Evolutionary conservation across 2,113 vertebrate species (phyloP), one percentile per base, ranked within the genome.

Genomic region (Clarias gariepinus): DNA sequence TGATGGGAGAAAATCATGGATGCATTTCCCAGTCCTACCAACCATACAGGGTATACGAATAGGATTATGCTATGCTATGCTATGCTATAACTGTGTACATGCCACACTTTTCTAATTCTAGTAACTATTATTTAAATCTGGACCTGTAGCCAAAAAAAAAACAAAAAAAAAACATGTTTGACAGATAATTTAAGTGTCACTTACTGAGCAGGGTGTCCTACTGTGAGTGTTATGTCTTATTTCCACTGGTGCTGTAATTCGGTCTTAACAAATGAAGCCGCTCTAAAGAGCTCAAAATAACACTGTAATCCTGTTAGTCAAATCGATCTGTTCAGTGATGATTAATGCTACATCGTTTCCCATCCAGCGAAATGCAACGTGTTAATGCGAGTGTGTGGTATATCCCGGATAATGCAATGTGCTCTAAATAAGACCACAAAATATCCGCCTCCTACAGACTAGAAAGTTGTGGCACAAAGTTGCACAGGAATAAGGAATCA

Each of bases 291-390:
- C 81, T 61, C 68, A 55, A 41, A 58, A 33, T 68, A 86, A 52
- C 28, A 36, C 58, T 52, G 57, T 83, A 83, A 86, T 86, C 81
- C 84, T 73, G 64, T 89, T 89, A 86, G 84, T 82, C 61, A 55
- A 15, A 76, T 61, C 57, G 57, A 89, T 86, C 55, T 89, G 74
- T 87, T 77, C 30, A 41, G 80, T 63, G n/a, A 57, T 64, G 69
- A 66, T 83, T 87, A 87, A 64, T 41, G 30, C 58, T 18, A 53
- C 52, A 76, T 76, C 47, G 21, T 77, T 83, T 77, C 19, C 61
- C 25, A 77, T 66, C 25, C 58, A 86, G 25, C 21, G 7, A 36
- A 79, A 52, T 77, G 68, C 11, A 47, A 64, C 52, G n/a, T 53
- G 84, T 57, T 76, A n/a, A 78, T 79, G 73, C 33, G 84, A 58